phyloP scores from a whole-genome alignment of 2,797 vertebrate species.

The Masticophis lateralis region DNA sequence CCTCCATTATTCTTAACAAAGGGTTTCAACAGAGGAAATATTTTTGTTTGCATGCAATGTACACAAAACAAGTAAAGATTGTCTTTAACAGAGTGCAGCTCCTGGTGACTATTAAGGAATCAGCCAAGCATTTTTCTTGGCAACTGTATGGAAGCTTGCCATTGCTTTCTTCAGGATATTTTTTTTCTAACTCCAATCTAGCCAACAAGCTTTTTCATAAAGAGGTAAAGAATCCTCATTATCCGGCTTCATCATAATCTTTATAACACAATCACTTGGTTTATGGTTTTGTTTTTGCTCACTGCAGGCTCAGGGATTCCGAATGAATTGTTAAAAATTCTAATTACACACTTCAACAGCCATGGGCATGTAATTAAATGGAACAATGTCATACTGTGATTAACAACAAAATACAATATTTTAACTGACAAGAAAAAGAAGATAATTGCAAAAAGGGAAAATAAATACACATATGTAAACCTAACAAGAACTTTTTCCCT shows the following conservation, averaged over 20 bases:
- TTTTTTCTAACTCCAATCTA: neutral
- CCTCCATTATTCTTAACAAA: slow-evolving; percentile 62
- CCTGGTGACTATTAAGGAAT: neutral
- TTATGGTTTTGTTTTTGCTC: slow-evolving; percentile 58
- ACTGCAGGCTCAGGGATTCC: slow-evolving; percentile 55
- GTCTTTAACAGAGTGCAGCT: neutral
- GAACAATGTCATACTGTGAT: slow-evolving; percentile 62
- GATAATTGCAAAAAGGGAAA: slow-evolving; percentile 40
- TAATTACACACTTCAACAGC: slow-evolving; percentile 60
- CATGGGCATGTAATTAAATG: slow-evolving; percentile 63
- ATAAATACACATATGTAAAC: slow-evolving; percentile 11
- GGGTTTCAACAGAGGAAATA: slow-evolving; percentile 65
- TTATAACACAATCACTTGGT: slow-evolving; percentile 54
- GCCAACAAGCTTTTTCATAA: slow-evolving; percentile 52
- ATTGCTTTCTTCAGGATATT: neutral
- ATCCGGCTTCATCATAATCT: slow-evolving; percentile 56
- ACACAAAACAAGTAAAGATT: slow-evolving; percentile 49
- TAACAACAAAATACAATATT: slow-evolving; percentile 62
- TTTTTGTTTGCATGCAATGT: slow-evolving; percentile 60
- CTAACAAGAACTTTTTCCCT: neutral
- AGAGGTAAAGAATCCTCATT: slow-evolving; percentile 49
- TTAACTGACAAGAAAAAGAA: slow-evolving; percentile 60
- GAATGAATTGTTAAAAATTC: slow-evolving; percentile 60
- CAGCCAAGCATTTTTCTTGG: neutral
- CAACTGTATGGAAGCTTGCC: neutral